phyloP scores from a whole-genome alignment of 2,888 invertebrate genomes.

The Congeria kusceri region DNA sequence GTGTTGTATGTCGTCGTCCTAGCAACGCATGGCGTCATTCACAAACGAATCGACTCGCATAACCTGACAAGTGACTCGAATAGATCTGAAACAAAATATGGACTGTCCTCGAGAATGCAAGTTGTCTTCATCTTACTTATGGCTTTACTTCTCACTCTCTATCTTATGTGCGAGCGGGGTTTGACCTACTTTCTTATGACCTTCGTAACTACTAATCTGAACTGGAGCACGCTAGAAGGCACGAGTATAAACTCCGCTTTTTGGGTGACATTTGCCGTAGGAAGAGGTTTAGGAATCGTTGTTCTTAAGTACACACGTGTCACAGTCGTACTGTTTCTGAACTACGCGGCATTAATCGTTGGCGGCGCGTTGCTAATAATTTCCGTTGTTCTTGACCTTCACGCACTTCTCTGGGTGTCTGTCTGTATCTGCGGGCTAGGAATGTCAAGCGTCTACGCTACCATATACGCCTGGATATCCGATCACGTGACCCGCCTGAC shows the following conservation, averaged over 20 bases:
- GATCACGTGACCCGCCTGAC: background rate
- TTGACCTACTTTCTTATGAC: conserved; percentile 34
- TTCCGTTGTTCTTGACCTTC: background rate
- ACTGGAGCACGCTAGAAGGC: conserved; percentile 20
- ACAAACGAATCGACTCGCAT: background rate
- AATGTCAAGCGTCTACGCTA: background rate
- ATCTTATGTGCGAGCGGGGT: conserved; percentile 25
- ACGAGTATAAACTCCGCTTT: conserved; percentile 9
- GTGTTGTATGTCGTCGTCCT: background rate
- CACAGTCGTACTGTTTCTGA: conserved; percentile 6
- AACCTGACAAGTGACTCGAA: no score
- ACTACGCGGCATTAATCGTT: conserved; percentile 2
- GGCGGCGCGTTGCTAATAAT: background rate
- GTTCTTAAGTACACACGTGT: conserved; percentile 18
- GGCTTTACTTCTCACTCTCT: conserved; percentile 16
- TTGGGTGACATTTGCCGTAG: conserved; percentile 30
- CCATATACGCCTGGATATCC: background rate
- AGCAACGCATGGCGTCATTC: background rate
- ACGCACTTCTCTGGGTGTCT: background rate
- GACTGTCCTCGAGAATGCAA: conserved; percentile 18
- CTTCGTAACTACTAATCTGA: conserved; percentile 21
- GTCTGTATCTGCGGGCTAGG: background rate
- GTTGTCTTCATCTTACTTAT: conserved; percentile 18
- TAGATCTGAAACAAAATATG: background rate
- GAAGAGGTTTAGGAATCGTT: conserved; percentile 25